Evolutionary conservation across 2,113 vertebrate genomes (phyloP), one percentile per base, ranked within the genome.

Genomic region (Triplophysa tibetana): DNA sequence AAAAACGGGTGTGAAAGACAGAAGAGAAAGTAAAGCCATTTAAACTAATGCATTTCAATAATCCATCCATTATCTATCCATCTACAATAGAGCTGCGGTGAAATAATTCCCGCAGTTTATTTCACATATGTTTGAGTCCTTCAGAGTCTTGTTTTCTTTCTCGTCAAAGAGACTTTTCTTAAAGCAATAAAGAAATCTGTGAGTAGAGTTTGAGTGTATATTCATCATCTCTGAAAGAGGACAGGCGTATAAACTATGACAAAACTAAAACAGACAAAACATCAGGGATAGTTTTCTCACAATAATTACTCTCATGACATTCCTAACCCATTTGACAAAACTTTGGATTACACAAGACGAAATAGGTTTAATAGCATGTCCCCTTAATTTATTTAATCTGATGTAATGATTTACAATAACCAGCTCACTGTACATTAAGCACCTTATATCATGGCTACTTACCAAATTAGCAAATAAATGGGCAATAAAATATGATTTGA

Each of bases 41-140:
- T 63, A 75, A 63, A 75, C 73, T 50, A 63, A 75, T 75, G 73
- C 60, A 63, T 75, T 75, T 75, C 73, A 75, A 75, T 48, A 63
- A 75, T 48, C 21, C 43, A 48, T 74, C 70, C 70, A 74, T 74
- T 74, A 74, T 74, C 70, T 14, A 24, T 48, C 58, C 60, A 63
- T 50, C 43, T 58, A 50, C 73, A 75, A 50, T 63, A 17, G 58
- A 29, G 8, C 41, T 75, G 58, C 6, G 58, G 41, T 62, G 58
- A 63, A 75, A 75, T 26, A 75, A 63, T 2, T 13, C 33, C 70
- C 54, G 43, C 70, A 74, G 58, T 38, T 74, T 12, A 21, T 48
- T 26, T 62, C 38, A 12, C 23, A 48, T 23, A 62, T 62, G 58
- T 48, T 75, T 75, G 58, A 61, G 58, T 45, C 21, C 23, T 17